Percentiles rank a stretch among this genome's conserved stretches.
phyloP scores from a whole-genome alignment of 2,797 vertebrate genomes.

The Hippoglossus hippoglossus region DNA sequence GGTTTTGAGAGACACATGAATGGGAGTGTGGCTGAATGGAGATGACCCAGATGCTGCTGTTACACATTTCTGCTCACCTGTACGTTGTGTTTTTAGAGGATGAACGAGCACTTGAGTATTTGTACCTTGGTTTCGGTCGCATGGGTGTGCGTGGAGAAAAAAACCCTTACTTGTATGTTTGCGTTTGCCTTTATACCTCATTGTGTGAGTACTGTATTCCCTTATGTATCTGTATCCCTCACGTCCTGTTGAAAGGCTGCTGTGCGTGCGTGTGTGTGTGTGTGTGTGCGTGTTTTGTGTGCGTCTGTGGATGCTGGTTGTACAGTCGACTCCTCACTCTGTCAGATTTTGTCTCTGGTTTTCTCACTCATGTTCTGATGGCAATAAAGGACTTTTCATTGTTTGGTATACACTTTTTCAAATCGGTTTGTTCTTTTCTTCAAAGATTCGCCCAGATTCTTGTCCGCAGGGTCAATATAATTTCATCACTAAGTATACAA shows the following conservation, averaged over 20 bases:
- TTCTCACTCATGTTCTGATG: constrained; percentile 85
- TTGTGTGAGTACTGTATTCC: constrained; percentile 79
- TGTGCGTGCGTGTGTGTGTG: constrained; percentile 39
- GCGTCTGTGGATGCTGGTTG: constrained; percentile 64
- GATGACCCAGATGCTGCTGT: constrained; percentile 78
- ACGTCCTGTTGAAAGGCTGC: constrained; percentile 66
- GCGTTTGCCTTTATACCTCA: constrained; percentile 80
- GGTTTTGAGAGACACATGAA: constrained; percentile 69
- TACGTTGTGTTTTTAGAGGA: constrained; percentile 73
- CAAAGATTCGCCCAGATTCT: neutral
- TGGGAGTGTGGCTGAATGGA: constrained; percentile 56
- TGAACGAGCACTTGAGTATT: constrained; percentile 69
- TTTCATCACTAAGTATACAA: neutral
- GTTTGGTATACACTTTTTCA: constrained; percentile 77
- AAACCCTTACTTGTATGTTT: constrained; percentile 63
- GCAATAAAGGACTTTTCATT: constrained; percentile 87
- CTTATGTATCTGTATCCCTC: constrained; percentile 69
- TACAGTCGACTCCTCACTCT: constrained; percentile 79
- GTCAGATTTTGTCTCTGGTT: constrained; percentile 81
- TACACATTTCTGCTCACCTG: constrained; percentile 72
- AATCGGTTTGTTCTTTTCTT: constrained; percentile 43
- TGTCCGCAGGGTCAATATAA: neutral
- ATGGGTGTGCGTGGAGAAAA: constrained; percentile 68
- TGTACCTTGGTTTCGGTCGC: constrained; percentile 75
- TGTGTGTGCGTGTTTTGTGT: constrained; percentile 11